These are phyloP conservation scores for Erinaceus europaeus DNA, from an alignment of 2,113 vertebrate species.

Conservation along the genomic window DNA sequence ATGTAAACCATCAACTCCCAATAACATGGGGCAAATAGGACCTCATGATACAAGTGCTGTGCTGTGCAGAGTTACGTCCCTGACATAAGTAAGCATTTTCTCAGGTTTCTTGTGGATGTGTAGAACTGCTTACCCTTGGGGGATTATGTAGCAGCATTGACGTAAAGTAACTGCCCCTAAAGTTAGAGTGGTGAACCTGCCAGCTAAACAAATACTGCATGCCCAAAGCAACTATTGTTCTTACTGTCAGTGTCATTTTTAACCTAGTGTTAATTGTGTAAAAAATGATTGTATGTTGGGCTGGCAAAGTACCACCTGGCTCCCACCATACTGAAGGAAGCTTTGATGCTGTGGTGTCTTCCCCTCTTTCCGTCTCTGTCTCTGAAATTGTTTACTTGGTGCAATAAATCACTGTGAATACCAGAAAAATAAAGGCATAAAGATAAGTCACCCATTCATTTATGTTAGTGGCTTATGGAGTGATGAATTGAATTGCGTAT, in stretches of 20 bases:
- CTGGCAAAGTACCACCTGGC: not conserved
- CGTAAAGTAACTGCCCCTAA: not conserved
- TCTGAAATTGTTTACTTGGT: no score
- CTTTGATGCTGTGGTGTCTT: not conserved
- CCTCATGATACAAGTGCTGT: no score
- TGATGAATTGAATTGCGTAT: no score
- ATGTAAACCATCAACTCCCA: no score
- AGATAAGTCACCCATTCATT: not conserved
- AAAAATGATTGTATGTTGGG: not conserved
- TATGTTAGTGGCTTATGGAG: not conserved
- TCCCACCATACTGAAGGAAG: not conserved
- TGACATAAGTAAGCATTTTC: no score
- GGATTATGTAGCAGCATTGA: not conserved
- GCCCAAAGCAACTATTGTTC: not conserved
- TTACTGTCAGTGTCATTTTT: constrained; percentile 1
- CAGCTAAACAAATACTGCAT: not conserved
- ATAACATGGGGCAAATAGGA: no score
- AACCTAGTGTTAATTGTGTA: constrained; percentile 9
- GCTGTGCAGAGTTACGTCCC: no score
- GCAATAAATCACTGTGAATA: constrained; percentile 13
- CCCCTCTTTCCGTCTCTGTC: no score
- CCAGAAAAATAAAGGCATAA: constrained; percentile 20
- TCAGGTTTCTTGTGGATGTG: not conserved
- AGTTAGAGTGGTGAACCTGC: not conserved
- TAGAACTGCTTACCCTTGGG: constrained; percentile 9